phyloP scores from a whole-genome alignment of 2,797 vertebrate genomes.

The Sebastes variabilis region DNA sequence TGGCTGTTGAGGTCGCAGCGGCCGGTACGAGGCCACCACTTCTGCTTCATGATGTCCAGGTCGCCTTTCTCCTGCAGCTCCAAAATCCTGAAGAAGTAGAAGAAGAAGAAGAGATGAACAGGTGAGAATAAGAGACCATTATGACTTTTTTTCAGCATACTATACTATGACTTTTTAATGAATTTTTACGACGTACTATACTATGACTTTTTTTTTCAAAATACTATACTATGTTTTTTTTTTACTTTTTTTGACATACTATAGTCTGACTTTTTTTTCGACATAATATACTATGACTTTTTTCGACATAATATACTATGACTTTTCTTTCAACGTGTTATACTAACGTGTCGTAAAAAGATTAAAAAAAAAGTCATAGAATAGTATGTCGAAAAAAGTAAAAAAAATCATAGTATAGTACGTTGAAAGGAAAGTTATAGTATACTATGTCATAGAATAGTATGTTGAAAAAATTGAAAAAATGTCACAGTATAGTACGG shows the following conservation, averaged over 20 bases:
- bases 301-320: no score
- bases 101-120: neutral
- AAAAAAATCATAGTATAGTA: neutral
- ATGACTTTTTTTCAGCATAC: no score
- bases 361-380: neutral
- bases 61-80: slow-evolving; percentile 97
- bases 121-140: neutral
- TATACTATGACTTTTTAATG: no score
- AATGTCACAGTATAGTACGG: no score
- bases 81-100: slow-evolving; percentile 86
- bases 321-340: no score
- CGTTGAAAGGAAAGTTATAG: neutral
- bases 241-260: no score
- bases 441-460: neutral
- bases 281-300: no score
- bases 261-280: no score
- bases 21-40: slow-evolving; percentile 97
- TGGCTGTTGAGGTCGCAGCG: slow-evolving; percentile 93
- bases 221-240: no score
- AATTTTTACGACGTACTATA: neutral
- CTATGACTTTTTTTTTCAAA: no score
- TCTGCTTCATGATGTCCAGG: slow-evolving; percentile 97
- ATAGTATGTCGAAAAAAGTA: neutral
- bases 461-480: no score
- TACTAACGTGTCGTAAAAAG: no score